phyloP scores from a whole-genome alignment of 2,888 invertebrate genomes.

The Lysandra bellargus region DNA sequence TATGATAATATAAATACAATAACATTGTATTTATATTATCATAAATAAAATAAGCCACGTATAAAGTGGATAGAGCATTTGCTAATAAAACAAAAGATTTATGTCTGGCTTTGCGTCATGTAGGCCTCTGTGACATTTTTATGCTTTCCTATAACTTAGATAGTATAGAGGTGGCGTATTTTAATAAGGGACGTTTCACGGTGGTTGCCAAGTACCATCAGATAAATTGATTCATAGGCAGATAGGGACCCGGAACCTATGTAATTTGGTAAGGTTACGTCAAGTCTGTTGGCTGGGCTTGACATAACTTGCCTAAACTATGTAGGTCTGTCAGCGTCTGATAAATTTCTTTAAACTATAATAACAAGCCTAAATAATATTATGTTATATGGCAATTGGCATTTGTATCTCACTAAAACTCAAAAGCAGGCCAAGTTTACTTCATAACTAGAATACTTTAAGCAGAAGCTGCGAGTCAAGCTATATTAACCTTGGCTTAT shows the following conservation, averaged over 20 bases:
- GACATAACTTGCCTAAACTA: no score
- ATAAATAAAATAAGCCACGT: constrained; percentile 6
- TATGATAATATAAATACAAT: not conserved
- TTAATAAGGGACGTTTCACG: not conserved
- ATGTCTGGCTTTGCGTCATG: constrained; percentile 13
- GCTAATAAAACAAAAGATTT: constrained; percentile 27
- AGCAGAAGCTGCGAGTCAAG: constrained; percentile 38
- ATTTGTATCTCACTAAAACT: not conserved
- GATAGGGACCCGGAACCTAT: not conserved
- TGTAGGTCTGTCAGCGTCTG: no score
- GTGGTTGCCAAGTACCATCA: not conserved
- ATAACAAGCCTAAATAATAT: no score
- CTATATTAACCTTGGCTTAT: constrained; percentile 65
- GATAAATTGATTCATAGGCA: not conserved
- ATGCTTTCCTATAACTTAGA: constrained; percentile 8
- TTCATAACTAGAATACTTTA: constrained; percentile 21
- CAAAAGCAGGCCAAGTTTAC: not conserved
- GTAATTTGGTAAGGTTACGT: no score
- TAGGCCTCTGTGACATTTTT: constrained; percentile 22
- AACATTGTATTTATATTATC: not conserved
- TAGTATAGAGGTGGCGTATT: constrained; percentile 14
- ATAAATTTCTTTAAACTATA: no score
- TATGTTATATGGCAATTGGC: no score
- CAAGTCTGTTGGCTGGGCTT: no score
- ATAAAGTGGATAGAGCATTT: constrained; percentile 19